Conservation (phyloP, 2,797 vertebrate genomes). For the Pachyuromys duprasi region DNA sequence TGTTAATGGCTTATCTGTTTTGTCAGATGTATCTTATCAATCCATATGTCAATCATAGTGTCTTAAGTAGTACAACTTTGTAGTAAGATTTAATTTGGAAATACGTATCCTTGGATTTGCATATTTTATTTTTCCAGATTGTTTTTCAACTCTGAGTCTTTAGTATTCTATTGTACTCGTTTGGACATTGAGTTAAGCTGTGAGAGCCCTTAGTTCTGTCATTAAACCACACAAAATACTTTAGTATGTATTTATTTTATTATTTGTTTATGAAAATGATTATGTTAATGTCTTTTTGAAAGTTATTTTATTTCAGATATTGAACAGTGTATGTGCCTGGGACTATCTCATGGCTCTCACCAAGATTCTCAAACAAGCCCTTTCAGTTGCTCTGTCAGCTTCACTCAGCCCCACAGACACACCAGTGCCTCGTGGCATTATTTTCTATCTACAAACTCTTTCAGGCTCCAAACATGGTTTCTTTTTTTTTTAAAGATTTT, state of each 20-base stretch:
- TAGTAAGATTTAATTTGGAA: not conserved
- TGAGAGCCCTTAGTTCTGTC: not conserved
- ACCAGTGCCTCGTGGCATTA: not conserved
- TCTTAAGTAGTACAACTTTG: not conserved
- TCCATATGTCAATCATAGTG: not conserved
- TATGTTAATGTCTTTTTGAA: not conserved
- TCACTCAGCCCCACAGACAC: conserved; percentile 8
- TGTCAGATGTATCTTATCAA: not conserved
- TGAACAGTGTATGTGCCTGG: not conserved
- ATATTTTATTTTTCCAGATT: not conserved
- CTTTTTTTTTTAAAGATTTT: not conserved
- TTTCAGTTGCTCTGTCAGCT: not conserved
- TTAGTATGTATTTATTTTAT: conserved; percentile 11
- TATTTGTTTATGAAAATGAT: conserved; percentile 35
- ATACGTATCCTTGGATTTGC: not conserved
- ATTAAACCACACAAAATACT: conserved; percentile 6
- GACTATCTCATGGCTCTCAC: not conserved
- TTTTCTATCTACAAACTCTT: conserved; percentile 30
- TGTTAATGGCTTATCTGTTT: not conserved
- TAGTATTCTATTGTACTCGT: not conserved
- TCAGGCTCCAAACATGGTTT: not conserved
- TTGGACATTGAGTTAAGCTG: not conserved
- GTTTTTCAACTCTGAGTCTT: not conserved
- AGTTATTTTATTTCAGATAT: not conserved
- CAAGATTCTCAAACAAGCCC: not conserved